Conservation (phyloP, 1,140 invertebrate species). For the Tetraneura akinire region DNA sequence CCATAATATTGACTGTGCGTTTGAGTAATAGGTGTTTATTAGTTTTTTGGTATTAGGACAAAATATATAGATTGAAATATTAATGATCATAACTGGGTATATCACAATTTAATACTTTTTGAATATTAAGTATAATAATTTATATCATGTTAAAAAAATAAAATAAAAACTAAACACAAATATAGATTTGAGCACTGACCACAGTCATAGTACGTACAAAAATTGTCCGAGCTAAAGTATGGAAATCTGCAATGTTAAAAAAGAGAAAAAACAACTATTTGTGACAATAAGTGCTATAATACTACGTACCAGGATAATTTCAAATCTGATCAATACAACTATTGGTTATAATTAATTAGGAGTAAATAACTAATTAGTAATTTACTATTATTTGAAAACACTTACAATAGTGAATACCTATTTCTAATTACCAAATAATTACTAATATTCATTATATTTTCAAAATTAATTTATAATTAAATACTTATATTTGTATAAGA, state of each 20-base stretch:
- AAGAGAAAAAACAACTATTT: constrained; percentile 53
- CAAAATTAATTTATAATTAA: no score
- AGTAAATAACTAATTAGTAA: no score
- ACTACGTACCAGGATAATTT: background rate
- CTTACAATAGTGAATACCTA: no score
- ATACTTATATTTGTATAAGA: no score
- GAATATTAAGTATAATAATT: constrained; percentile 1
- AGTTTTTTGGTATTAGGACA: background rate
- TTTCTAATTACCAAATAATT: no score
- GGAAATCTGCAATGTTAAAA: constrained; percentile 72
- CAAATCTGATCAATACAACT: background rate
- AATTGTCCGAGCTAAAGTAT: constrained; percentile 71
- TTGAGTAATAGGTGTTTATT: background rate
- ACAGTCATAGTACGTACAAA: constrained; percentile 61
- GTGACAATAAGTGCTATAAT: background rate
- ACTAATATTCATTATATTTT: no score
- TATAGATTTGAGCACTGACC: constrained; percentile 42
- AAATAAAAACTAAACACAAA: constrained; percentile 31
- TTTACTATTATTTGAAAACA: no score
- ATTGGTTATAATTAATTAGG: background rate
- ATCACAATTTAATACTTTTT: background rate
- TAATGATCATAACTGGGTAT: constrained; percentile 1
- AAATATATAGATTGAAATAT: background rate
- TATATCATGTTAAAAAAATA: background rate
- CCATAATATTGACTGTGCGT: background rate